A percentile compares a stretch with the other conserved stretches of the same genome.
Evolutionary conservation across 2,797 vertebrate species (phyloP).

Genomic region (Aratinga solstitialis): DNA sequence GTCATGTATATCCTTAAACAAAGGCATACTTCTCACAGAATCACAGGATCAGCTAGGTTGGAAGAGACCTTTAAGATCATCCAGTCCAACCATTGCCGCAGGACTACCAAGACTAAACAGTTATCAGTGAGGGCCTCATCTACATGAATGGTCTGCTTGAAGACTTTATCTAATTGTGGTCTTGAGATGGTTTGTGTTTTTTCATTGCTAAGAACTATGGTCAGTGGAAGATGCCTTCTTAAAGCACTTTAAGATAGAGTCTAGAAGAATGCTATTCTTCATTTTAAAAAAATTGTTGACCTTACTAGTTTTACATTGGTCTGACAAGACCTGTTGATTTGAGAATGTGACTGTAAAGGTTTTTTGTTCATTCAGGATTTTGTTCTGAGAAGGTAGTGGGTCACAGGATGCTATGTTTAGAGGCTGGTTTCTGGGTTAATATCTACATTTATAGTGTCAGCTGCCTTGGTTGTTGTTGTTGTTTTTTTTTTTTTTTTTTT

Average conservation of each 20-base stretch:
- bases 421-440: conserved; percentile 25
- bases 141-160: not conserved
- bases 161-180: not conserved
- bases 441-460: not conserved
- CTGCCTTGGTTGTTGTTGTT: not conserved
- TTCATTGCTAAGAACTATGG: not conserved
- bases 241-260: not conserved
- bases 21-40: not conserved
- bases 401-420: conserved; percentile 46
- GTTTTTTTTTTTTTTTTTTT: not conserved
- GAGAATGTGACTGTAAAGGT: not conserved
- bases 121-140: too few species aligned
- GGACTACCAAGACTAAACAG: too few species aligned
- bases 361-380: conserved; percentile 33
- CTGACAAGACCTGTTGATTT: not conserved
- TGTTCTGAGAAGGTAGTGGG: not conserved
- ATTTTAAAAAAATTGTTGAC: not conserved
- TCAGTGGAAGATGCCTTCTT: not conserved
- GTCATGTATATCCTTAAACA: not conserved
- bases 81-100: too few species aligned
- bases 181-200: not conserved
- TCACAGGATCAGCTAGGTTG: not conserved
- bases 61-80: too few species aligned
- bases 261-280: not conserved
- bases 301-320: not conserved